Evolutionary conservation across 2,797 vertebrate genomes (phyloP), one percentile per base, ranked within the genome.

Genomic region (Sorex maritimensis): DNA sequence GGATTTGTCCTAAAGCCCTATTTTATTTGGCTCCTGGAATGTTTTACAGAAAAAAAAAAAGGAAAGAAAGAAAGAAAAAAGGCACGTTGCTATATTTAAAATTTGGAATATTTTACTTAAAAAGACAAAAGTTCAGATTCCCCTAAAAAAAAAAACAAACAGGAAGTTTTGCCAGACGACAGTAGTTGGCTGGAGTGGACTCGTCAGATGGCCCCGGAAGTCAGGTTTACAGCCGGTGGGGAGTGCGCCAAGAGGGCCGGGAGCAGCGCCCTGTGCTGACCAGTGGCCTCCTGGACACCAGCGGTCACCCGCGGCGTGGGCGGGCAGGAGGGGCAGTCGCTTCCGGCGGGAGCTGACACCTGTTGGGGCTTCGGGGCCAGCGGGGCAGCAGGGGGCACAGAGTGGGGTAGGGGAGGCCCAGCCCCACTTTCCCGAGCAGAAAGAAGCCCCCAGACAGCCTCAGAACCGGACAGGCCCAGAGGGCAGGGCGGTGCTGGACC

Each of bases 11-110:
- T 44, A 44, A 94, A 77, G 28, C 28, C 34, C 67, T 49, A 5
- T 95, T 95, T 86, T 77, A 49, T 92, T 92, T 88, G 82, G 69
- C 34, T 38, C n/a, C 55, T 26, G 2, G 38, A n/a, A 17, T 90
- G 23, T 91, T 90, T 87, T 71, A 19, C 67, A 15, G 4, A 55
- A 80, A 74, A 77, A 72, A 77, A 21, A 28, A 91, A 73, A 44
- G 6, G n/a, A 69, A 58, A 17, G 14, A 58, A 13, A 58, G 17
- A 6, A 65, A 65, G 63, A 65, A 67, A 28, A 28, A 3, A 44
- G 30, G 30, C 34, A 2, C 52, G 44, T 71, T 83, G 28, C 19
- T 68, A 30, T 52, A 88, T 86, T 91, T 95, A 95, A 86, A 81
- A 63, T 88, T 88, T 5, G 1, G 28, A 7, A 24, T 46, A 67